Base-by-base conservation (phyloP, 2,888 invertebrate species). In the Drosophila infuscata region DNA sequence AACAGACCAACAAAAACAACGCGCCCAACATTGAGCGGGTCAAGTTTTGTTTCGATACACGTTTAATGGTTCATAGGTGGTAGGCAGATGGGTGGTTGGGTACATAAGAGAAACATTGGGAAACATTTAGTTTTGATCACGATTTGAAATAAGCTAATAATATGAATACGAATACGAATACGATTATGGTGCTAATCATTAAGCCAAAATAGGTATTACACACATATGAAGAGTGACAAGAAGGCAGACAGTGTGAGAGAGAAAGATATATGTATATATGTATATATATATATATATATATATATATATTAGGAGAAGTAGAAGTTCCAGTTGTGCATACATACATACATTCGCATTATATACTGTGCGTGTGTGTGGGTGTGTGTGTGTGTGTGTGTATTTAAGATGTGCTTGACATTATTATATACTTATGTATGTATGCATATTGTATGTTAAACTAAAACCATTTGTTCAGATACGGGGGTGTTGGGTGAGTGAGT, bases 321-420 rank as follows among this genome's bases (percentile, higher is more conserved):
- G 67, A 54, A 83, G 80, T 83, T 80, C 70, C 80, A 69, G 65
- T 53, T 80, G 76, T 67, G 67, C 67, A 74, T 65, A 66, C 79
- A 81, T 72, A 76, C 83, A 81, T 76, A 73, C 83, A 83, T 83
- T 80, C 74, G 70, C 70, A 76, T 80, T 76, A 70, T 70, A 82
- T 79, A 68, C 54, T 46, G 79, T 78, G 73, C 59, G 32, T 51
- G 53, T 61, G 64, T 51, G 63, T 63, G 38, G 36, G 32, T 62
- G 46, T 25, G 36, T 56, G 52, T 56, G 48, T 59, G 54, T 65
- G 48, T 38, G 25, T 25, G 25, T 25, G 53, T 61, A 51, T 57
- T 56, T 60, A 64, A 52, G 56, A 20, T 36, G 67, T 78, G 79
- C 46, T 59, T 48, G 29, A 77, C 20, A 29, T 38, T 41, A 58